A percentile compares a stretch with the other conserved stretches of the same genome.
phyloP scores from a whole-genome alignment of 2,888 invertebrate species.

The Drosophila formosana region DNA sequence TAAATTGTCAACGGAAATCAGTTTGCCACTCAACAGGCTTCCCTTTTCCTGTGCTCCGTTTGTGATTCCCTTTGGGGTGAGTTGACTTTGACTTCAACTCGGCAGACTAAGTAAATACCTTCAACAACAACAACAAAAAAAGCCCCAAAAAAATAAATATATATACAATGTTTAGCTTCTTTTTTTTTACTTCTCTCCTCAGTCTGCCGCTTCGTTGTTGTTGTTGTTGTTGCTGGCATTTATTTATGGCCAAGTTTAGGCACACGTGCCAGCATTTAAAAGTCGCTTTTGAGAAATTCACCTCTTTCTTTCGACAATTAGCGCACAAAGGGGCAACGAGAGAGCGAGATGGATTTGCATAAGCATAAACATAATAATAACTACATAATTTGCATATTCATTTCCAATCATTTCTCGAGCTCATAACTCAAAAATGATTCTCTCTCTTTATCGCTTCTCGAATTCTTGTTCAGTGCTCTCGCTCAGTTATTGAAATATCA shows the following conservation, averaged over 20 bases:
- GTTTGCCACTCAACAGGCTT: slow-evolving; percentile 83
- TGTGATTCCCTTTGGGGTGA: slow-evolving; percentile 39
- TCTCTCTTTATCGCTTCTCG: slow-evolving; percentile 4
- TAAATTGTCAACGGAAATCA: slow-evolving; percentile 83
- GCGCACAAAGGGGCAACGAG: slow-evolving; percentile 58
- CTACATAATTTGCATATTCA: slow-evolving; percentile 74
- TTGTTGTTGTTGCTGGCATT: slow-evolving; percentile 35
- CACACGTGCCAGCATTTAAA: slow-evolving; percentile 74
- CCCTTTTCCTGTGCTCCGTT: slow-evolving; percentile 79
- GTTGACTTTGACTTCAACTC: slow-evolving; percentile 37
- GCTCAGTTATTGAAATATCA: slow-evolving; percentile 53
- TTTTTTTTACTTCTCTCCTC: slow-evolving; percentile 33
- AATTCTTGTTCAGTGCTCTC: slow-evolving; percentile 11
- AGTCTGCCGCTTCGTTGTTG: slow-evolving; percentile 1
- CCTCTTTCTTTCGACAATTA: slow-evolving; percentile 63
- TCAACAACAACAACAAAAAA: slow-evolving; percentile 1
- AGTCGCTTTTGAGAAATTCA: slow-evolving; percentile 43
- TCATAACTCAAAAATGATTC: slow-evolving; percentile 62
- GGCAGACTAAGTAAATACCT: slow-evolving; percentile 50
- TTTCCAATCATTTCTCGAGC: slow-evolving; percentile 67
- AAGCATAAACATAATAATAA: slow-evolving; percentile 72
- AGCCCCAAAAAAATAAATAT: slow-evolving; percentile 7
- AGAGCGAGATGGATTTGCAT: slow-evolving; percentile 61
- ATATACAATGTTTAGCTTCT: slow-evolving; percentile 33
- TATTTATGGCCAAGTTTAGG: slow-evolving; percentile 60